Conservation (phyloP, 2,888 invertebrate genomes). For the Diachrysia chrysitis region DNA sequence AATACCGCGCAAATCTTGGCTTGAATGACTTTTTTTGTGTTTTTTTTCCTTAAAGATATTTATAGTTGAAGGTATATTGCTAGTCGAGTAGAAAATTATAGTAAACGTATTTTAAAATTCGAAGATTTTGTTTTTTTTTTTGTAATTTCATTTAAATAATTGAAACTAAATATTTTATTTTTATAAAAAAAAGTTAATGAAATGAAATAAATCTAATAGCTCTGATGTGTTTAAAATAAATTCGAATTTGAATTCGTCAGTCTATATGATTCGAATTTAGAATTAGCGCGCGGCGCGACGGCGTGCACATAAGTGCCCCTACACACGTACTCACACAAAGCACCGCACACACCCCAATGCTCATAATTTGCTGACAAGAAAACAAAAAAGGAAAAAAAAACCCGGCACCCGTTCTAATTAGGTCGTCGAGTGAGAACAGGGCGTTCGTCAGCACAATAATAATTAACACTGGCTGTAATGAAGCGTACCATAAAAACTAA, state of each 20-base stretch:
- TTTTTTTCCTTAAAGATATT: not conserved
- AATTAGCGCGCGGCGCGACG: constrained; percentile 59
- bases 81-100: too few relatives aligned
- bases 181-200: too few relatives aligned
- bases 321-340: constrained; percentile 71
- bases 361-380: constrained; percentile 83
- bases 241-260: constrained; percentile 53
- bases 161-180: too few relatives aligned
- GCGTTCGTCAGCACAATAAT: constrained; percentile 88
- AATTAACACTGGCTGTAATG: constrained; percentile 88
- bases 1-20: not conserved
- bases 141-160: not conserved
- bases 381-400: constrained; percentile 77
- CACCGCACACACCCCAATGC: constrained; percentile 77
- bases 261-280: constrained; percentile 63
- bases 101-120: too few relatives aligned
- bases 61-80: not conserved
- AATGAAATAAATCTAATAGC: not conserved
- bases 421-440: constrained; percentile 87
- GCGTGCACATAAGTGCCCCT: constrained; percentile 65
- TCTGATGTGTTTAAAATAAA: constrained; percentile 38
- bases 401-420: constrained; percentile 83
- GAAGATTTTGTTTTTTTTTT: not conserved
- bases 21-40: not conserved
- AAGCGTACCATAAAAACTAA: constrained; percentile 88